Evolutionary conservation across 92 coral and sea anemone species (phyloP).

Genomic region (Hydrozoanthus gracilis): DNA sequence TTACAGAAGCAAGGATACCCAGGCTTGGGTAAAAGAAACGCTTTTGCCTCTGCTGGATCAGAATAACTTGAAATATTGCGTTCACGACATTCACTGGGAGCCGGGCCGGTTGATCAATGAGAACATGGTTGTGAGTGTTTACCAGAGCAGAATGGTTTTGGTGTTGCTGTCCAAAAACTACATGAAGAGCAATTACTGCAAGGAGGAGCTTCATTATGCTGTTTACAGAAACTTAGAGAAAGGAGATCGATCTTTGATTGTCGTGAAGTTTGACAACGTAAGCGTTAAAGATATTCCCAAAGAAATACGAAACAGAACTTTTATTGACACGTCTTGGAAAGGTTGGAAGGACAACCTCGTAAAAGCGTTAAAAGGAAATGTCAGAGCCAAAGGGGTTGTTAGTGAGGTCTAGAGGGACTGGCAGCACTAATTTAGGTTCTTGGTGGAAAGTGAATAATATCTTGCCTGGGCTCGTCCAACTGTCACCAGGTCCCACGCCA

Average conservation of each 20-base stretch:
- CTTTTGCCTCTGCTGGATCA: constrained; percentile 24
- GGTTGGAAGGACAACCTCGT: constrained; percentile 27
- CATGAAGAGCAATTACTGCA: constrained; percentile 33
- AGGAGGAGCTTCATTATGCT: constrained; percentile 31
- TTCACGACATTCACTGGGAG: constrained; percentile 40
- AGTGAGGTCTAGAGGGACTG: background rate
- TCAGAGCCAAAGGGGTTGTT: background rate
- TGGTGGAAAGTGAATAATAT: background rate
- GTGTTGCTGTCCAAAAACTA: constrained; percentile 30
- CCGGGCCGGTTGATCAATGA: constrained; percentile 22
- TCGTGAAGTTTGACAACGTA: constrained; percentile 21
- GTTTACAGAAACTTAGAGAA: constrained; percentile 39
- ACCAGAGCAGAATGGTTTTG: constrained; percentile 40
- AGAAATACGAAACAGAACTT: constrained; percentile 41
- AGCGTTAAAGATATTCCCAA: constrained; percentile 20
- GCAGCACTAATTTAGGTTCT: background rate
- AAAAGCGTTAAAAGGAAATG: background rate
- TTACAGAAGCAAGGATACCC: constrained; percentile 36
- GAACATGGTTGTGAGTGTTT: constrained; percentile 34
- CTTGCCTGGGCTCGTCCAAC: background rate
- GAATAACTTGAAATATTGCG: constrained; percentile 20
- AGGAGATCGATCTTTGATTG: constrained; percentile 34
- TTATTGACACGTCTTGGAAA: constrained; percentile 36
- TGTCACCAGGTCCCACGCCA: no score
- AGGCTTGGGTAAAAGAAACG: constrained; percentile 24